phyloP scores from a whole-genome alignment of 2,797 vertebrate species.

The Coregonus sp. region DNA sequence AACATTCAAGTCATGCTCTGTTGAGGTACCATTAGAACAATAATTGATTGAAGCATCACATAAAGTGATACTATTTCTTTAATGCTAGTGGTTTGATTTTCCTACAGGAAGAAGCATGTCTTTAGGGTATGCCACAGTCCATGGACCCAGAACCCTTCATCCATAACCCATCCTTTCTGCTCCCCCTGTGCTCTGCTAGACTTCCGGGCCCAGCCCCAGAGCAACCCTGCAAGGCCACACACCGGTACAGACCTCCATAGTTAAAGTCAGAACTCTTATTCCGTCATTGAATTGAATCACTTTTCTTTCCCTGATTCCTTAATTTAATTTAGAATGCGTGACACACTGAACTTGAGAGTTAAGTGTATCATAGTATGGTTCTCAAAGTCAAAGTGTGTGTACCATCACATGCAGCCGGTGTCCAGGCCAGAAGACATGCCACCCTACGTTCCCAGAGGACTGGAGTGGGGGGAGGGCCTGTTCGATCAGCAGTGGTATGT shows the following conservation, averaged over 20 bases:
- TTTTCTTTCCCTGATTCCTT: background rate
- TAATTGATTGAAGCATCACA: background rate
- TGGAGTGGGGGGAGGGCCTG: background rate
- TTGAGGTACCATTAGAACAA: background rate
- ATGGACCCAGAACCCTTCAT: constrained; percentile 1
- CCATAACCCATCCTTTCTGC: constrained; percentile 7
- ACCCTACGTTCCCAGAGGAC: background rate
- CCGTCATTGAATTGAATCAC: background rate
- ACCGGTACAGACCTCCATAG: background rate
- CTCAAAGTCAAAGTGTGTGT: background rate
- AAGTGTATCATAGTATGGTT: background rate
- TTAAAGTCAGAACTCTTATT: background rate
- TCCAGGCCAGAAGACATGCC: background rate
- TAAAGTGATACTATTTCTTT: background rate
- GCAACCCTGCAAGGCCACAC: background rate
- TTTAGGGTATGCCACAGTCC: constrained; percentile 8
- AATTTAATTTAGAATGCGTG: background rate
- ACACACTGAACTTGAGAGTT: background rate
- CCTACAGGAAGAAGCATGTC: constrained; percentile 7
- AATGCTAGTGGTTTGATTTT: background rate
- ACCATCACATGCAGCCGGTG: background rate
- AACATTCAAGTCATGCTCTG: background rate
- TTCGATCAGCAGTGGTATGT: background rate
- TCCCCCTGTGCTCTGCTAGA: background rate
- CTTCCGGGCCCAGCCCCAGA: background rate